Base-by-base conservation (phyloP, 1,140 invertebrate genomes). In the Liolophura sinensis region DNA sequence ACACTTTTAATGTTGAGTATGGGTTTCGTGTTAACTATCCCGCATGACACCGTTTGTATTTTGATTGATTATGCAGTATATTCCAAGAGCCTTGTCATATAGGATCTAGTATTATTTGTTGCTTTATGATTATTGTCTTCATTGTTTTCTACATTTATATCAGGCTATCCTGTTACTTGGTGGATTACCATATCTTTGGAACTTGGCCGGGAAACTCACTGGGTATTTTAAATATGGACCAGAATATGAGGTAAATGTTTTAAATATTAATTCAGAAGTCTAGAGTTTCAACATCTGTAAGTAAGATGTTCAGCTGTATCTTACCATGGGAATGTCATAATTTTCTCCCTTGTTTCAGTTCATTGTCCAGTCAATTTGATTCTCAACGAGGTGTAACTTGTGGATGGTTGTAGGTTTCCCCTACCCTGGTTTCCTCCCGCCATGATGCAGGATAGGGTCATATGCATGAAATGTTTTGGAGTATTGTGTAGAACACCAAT, bases 151-250 rank as follows among this genome's bases (percentile, higher is more conserved):
- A n/a, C n/a, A n/a, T n/a, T 40, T 9, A 40, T 76, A 77, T 46
- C 66, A 84, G 83, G 55, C 82, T 31, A 79, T 85, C 57, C 59
- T 85, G 22, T 54, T 77, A 16, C 74, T 77, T 67, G 81, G 80
- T 49, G 84, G 78, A 15, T 65, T 84, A 50, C 81, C 82, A 15
- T 82, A 66, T 54, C 15, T 83, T 9, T 86, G 84, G 84, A 64
- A 59, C 51, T 12, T 74, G 11, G 72, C 79, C 70, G 82, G 79
- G 20, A 62, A 69, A 25, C 50, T 78, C 0, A 64, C 75, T 12
- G 46, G 20, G 16, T 61, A 73, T n/a, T 80, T 77, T 74, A 80
- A 76, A 12, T 79, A 74, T 77, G 76, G 72, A 60, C 47, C 72
- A 27, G 78, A 83, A 15, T 80, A 84, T 78, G 82, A 84, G 76